Percentiles rank a stretch among this genome's conserved stretches.
Evolutionary conservation across 2,113 vertebrate genomes (phyloP).

Genomic region (Salvelinus fontinalis): DNA sequence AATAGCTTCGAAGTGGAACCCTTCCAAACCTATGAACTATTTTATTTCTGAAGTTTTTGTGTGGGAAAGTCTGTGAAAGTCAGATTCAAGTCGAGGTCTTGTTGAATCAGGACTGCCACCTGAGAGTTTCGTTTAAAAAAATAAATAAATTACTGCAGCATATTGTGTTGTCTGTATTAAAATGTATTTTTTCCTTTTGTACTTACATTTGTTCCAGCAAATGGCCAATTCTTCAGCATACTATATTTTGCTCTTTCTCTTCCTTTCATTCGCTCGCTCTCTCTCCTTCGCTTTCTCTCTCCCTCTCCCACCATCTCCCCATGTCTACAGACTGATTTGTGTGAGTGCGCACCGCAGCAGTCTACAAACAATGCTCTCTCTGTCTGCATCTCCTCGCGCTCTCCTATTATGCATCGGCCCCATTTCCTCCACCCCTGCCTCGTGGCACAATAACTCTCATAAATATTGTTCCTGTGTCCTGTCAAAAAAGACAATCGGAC

Average conservation of each 20-base stretch:
- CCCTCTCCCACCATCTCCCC: neutral
- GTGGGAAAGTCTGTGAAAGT: neutral
- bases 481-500: neutral
- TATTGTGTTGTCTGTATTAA: neutral
- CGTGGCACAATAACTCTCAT: neutral
- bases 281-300: neutral
- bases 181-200: too few species aligned
- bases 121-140: neutral
- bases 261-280: neutral
- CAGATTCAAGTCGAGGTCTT: neutral
- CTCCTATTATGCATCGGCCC: neutral
- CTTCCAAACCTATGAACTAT: neutral
- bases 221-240: neutral
- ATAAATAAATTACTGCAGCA: neutral
- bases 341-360: neutral
- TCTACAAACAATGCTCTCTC: constrained; percentile 10
- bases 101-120: neutral
- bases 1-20: neutral
- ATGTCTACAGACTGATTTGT: neutral
- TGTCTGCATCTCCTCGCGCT: neutral
- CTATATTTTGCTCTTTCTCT: neutral
- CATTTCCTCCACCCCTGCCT: neutral
- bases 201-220: too few species aligned
- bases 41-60: neutral
- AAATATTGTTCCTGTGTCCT: neutral